A percentile compares a stretch with the other conserved stretches of the same genome.
phyloP scores from a whole-genome alignment of 2,113 vertebrate genomes.

The Tringa solitaria region DNA sequence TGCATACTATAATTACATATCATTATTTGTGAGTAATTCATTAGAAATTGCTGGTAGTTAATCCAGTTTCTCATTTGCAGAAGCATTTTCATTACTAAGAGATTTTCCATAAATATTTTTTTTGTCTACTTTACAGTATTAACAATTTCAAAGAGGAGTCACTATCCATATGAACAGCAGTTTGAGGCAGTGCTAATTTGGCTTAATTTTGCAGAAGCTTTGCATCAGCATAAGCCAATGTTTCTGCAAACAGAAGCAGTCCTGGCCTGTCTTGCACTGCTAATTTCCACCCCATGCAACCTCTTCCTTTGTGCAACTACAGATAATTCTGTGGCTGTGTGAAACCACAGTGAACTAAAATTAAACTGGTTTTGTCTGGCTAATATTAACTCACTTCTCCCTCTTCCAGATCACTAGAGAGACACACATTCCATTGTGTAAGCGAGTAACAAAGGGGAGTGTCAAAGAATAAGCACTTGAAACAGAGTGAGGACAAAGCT shows the following conservation, averaged over 20 bases:
- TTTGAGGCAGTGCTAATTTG: background rate
- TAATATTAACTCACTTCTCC: background rate
- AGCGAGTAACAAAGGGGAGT: background rate
- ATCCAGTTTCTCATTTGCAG: background rate
- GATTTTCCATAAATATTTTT: background rate
- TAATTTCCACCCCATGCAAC: background rate
- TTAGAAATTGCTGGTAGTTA: background rate
- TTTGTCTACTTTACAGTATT: background rate
- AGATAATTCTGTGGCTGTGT: background rate
- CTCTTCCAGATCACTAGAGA: background rate
- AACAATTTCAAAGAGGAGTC: background rate
- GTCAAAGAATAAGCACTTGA: background rate
- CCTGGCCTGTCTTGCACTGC: background rate
- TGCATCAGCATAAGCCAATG: background rate
- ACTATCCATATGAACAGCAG: background rate
- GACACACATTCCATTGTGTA: background rate
- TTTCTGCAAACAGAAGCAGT: background rate
- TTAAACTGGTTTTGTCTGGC: background rate
- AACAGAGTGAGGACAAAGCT: background rate
- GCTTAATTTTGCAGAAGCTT: background rate
- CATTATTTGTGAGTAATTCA: background rate
- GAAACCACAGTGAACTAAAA: background rate
- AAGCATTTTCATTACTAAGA: background rate
- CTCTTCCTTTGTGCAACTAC: background rate
- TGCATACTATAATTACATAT: background rate